Evolutionary conservation across 2,888 invertebrate genomes (phyloP), one percentile per base, ranked within the genome.

Genomic region (Ormyrus nitidulus): DNA sequence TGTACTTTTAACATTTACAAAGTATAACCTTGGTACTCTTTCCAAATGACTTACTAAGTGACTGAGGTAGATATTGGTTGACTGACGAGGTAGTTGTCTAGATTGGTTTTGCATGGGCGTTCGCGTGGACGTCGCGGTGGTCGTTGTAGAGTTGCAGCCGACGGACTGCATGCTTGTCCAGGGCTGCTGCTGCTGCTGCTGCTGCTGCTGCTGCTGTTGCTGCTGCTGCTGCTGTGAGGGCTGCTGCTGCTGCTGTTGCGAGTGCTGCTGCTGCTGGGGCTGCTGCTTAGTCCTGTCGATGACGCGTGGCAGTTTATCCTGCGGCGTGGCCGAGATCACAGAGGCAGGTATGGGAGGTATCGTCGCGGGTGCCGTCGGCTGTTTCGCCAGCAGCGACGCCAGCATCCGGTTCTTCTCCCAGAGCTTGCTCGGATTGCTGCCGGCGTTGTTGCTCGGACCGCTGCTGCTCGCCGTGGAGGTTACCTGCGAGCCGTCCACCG

Each of bases 371-470:
- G 92, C 92, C 48, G 94, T 92, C 83, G 94, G 94, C 85, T 95
- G 94, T 88, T 95, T 95, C 74, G 95, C 96, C 87, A 97, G 91
- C 85, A 97, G 91, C 62, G 94, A 94, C 58, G 96, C 97, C 84
- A 97, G 92, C 94, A 97, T 97, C 89, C 95, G 94, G 90, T 97
- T 97, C 89, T 94, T 95, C 90, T 95, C 95, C 91, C 95, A 95
- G 71, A 97, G 92, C 84, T 94, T 94, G 85, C 95, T 95, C 75
- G 92, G 92, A 13, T 86, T 85, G 90, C 91, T 92, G 84, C 91
- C 91, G 84, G 85, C 66, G 85, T 19, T 66, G 48, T 62, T 68
- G 46, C 80, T 73, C 81, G 87, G 86, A 83, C 88, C 90, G 71
- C 78, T 79, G 48, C 77, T 84, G 61, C 82, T 90, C 86, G 91